Conservation (phyloP, 37 sponge, comb jelly and placozoan genomes). For the Chondrosia reniformis region DNA sequence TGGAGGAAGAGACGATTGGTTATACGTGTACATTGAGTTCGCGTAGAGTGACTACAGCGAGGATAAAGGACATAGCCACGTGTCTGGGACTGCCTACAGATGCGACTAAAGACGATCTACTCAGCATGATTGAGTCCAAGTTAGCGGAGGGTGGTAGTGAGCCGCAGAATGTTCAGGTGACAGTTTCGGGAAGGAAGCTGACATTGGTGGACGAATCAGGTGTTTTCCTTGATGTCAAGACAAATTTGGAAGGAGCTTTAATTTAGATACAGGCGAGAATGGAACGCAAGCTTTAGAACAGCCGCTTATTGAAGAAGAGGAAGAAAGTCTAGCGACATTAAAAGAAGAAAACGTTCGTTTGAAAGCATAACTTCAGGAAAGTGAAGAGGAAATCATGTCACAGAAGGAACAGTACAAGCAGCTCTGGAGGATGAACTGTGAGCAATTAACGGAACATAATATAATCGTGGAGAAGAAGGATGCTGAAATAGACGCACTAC, state of each 20-base stretch:
- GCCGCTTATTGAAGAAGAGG: neutral
- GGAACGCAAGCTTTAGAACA: neutral
- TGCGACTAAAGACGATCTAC: neutral
- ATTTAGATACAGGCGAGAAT: neutral
- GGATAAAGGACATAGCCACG: neutral
- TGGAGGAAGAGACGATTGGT: no score
- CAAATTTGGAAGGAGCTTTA: neutral
- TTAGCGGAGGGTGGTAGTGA: neutral
- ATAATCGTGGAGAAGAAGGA: neutral
- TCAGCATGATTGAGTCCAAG: neutral
- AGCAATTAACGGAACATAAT: neutral
- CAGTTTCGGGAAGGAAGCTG: neutral
- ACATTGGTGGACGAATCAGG: neutral
- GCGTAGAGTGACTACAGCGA: neutral
- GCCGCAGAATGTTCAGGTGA: neutral
- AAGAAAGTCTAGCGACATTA: neutral
- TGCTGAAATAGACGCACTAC: neutral
- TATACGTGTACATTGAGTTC: no score
- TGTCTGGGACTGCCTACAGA: neutral
- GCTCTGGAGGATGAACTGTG: constrained; percentile 10
- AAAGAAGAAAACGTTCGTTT: neutral
- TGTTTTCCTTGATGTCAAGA: neutral
- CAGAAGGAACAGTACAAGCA: neutral
- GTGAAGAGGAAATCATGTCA: neutral
- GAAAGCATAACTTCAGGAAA: neutral